Conservation (phyloP, 2,797 vertebrate species). For the Podargus strigoides region DNA sequence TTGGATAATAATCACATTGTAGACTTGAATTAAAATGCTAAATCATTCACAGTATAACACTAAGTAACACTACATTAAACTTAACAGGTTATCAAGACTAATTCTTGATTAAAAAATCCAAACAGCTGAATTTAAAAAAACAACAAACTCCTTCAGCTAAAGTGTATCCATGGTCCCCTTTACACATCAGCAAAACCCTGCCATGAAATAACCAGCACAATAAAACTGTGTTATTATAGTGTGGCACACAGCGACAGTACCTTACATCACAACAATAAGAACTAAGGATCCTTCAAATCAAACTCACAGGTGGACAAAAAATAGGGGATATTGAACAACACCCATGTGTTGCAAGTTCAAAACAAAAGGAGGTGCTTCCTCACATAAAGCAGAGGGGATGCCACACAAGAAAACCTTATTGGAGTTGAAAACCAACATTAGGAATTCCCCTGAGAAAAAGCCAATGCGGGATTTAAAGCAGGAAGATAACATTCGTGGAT, state of each 20-base stretch:
- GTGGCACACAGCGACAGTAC: background rate
- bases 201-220: background rate
- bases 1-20: background rate
- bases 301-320: background rate
- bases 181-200: background rate
- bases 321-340: background rate
- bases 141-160: background rate
- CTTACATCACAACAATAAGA: background rate
- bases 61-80: slow-evolving; percentile 20
- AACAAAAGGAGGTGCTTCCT: background rate
- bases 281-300: background rate
- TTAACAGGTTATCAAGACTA: background rate
- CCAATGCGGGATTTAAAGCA: background rate
- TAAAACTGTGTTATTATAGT: background rate
- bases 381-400: background rate
- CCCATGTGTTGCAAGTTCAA: background rate
- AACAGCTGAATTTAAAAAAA: background rate
- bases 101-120: background rate
- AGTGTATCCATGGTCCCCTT: background rate
- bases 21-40: slow-evolving; percentile 11
- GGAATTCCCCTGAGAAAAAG: background rate
- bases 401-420: background rate
- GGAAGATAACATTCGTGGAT: background rate
- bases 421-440: background rate
- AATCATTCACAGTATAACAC: background rate